Conservation (phyloP, 2,113 vertebrate genomes). For the Albula goreensis region DNA sequence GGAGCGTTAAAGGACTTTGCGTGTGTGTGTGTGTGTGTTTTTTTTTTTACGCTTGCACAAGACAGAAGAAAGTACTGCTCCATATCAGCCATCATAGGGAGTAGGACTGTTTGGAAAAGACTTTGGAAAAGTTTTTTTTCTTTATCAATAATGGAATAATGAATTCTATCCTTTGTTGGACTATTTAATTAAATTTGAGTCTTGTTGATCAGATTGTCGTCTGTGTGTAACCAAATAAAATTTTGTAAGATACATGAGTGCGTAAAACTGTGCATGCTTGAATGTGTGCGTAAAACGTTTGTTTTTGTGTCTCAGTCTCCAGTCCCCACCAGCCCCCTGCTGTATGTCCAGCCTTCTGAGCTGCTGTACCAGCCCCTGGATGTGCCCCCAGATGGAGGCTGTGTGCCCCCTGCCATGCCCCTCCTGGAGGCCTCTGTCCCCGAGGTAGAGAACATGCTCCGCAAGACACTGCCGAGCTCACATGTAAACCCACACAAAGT, state of each 20-base stretch:
- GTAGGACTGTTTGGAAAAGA: too few relatives aligned
- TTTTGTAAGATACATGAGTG: neutral
- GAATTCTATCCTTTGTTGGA: too few relatives aligned
- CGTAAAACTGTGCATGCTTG: neutral
- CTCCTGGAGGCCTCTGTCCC: slow-evolving; percentile 41
- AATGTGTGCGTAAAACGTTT: neutral
- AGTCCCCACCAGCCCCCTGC: slow-evolving; percentile 39
- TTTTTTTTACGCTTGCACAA: neutral
- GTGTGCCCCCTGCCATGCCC: slow-evolving; percentile 29
- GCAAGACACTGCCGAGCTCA: neutral
- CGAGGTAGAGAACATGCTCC: slow-evolving; percentile 44
- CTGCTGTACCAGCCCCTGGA: slow-evolving; percentile 48
- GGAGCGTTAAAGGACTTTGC: neutral
- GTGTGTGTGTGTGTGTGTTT: neutral
- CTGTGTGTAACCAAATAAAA: neutral
- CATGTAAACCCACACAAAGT: neutral
- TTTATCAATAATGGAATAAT: too few relatives aligned
- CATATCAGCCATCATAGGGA: too few relatives aligned
- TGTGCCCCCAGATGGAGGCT: slow-evolving; percentile 37
- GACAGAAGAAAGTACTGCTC: too few relatives aligned
- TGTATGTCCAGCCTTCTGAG: slow-evolving; percentile 55
- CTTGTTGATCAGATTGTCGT: neutral
- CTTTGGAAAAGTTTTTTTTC: too few relatives aligned
- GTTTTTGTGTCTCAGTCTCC: slow-evolving; percentile 40
- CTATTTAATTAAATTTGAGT: too few relatives aligned